A percentile compares a stretch with the other conserved stretches of the same genome.
phyloP scores from a whole-genome alignment of 2,113 vertebrate genomes.

The Varanus komodoensis region DNA sequence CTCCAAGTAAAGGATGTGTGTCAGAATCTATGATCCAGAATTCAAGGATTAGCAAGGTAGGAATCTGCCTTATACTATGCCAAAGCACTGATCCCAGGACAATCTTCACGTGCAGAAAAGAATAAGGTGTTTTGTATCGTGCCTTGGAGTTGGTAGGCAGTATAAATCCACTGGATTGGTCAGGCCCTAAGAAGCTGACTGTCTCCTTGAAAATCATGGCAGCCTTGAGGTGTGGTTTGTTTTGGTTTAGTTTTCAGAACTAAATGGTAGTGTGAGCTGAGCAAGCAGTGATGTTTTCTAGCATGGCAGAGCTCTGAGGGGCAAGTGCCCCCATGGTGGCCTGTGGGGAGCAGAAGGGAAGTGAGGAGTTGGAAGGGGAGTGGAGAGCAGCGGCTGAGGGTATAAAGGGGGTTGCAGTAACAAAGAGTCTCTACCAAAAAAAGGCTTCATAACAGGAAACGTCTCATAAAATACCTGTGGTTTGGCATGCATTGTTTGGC shows the following conservation, averaged over 20 bases:
- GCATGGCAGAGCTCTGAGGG: not conserved
- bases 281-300: not conserved
- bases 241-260: not conserved
- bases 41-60: too few relatives aligned
- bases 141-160: not conserved
- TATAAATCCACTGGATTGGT: not conserved
- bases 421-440: conserved; percentile 73
- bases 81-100: not conserved
- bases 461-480: conserved; percentile 85
- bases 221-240: not conserved
- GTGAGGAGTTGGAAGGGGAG: not conserved
- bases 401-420: not conserved
- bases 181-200: not conserved
- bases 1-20: too few relatives aligned
- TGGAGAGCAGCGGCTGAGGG: too few relatives aligned
- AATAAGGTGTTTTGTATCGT: not conserved
- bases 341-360: not conserved
- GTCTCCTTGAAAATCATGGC: not conserved
- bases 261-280: not conserved
- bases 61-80: not conserved
- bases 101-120: not conserved
- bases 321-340: not conserved
- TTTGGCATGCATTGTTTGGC: conserved; percentile 75
- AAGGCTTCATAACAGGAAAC: conserved; percentile 85
- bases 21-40: too few relatives aligned